These are phyloP conservation scores for Episyrphus balteatus DNA, from an alignment of 1,140 invertebrate genomes.

Conservation along the genomic window DNA sequence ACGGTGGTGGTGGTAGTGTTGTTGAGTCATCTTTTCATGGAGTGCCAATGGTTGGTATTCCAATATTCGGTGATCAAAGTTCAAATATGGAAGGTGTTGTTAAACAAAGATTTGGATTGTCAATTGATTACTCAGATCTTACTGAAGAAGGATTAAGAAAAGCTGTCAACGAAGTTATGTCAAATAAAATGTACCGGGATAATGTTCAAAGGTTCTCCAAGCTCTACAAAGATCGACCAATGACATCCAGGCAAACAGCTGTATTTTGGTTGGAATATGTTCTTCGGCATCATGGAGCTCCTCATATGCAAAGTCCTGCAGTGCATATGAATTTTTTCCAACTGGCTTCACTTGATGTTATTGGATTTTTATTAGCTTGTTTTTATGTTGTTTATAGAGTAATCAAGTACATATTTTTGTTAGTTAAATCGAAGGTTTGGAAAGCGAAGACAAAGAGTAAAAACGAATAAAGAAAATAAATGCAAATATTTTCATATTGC, in stretches of 20 bases:
- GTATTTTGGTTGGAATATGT: conserved; percentile 40
- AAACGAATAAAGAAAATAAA: no score
- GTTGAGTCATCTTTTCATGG: conserved; percentile 38
- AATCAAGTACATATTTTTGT: no score
- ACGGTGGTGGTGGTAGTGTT: conserved; percentile 41
- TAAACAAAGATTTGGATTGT: conserved; percentile 13
- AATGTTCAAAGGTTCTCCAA: conserved; percentile 13
- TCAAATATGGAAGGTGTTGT: conserved; percentile 10
- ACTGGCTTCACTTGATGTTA: no score
- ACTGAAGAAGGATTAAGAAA: conserved; percentile 6
- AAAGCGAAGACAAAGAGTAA: no score
- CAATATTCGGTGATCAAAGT: conserved; percentile 27
- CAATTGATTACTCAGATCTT: conserved; percentile 7
- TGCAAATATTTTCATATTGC: no score
- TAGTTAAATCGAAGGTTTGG: no score
- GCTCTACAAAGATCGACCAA: conserved; percentile 27
- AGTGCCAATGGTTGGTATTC: conserved; percentile 40
- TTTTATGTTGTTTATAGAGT: no score
- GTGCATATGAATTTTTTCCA: neutral
- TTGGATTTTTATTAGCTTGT: no score
- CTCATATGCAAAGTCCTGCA: conserved; percentile 29
- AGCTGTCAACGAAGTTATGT: conserved; percentile 11
- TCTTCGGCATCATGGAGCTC: conserved; percentile 37
- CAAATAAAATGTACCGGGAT: conserved; percentile 10
- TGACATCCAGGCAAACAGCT: conserved; percentile 33